Base-by-base conservation (phyloP, 2,797 vertebrate species). In the Sebastes hubbsi region DNA sequence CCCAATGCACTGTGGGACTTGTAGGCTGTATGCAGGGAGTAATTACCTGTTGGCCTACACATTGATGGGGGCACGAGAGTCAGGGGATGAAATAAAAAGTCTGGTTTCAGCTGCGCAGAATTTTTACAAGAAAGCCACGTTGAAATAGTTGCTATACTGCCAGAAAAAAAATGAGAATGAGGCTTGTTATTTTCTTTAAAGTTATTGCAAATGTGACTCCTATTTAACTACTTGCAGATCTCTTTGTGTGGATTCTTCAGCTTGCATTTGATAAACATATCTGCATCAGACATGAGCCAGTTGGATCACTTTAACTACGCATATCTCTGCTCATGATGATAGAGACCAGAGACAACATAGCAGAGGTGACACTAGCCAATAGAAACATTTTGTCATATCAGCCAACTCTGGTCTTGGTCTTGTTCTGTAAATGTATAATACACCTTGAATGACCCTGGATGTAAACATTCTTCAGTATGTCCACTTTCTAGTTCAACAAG, bases 41-140 rank as follows among this genome's bases (percentile, higher is more conserved):
- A 85, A 88, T 88, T 89, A 85, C 74, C 82, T 83, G 74, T 81
- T 58, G 2, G 60, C 9, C 70, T 63, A 38, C 4, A 49, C 78
- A 85, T 67, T 85, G 42, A 87, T 75, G 73, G 69, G 59, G 69
- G 20, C 54, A 63, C 0, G 1, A 52, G 25, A 72, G 69, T 73
- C n/a, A 11, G n/a, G 16, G 16, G 16, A 70, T n/a, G 29, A 25
- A 77, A 32, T 74, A 46, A 60, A 75, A 77, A 42, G 32, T 80
- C 9, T 13, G 34, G 81, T 74, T 75, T 81, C 49, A 73, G 38
- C 58, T 62, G 12, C 3, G 6, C 3, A 18, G 13, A 55, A 5
- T 27, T 20, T 65, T 80, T 46, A 62, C n/a, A 63, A 56, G 22
- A 64, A 54, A 56, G 22, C 20, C 67, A 46, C 8, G 11, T 52